These are phyloP conservation scores for Silurus aristotelis DNA, from an alignment of 2,797 vertebrate genomes.

Conservation along the genomic window DNA sequence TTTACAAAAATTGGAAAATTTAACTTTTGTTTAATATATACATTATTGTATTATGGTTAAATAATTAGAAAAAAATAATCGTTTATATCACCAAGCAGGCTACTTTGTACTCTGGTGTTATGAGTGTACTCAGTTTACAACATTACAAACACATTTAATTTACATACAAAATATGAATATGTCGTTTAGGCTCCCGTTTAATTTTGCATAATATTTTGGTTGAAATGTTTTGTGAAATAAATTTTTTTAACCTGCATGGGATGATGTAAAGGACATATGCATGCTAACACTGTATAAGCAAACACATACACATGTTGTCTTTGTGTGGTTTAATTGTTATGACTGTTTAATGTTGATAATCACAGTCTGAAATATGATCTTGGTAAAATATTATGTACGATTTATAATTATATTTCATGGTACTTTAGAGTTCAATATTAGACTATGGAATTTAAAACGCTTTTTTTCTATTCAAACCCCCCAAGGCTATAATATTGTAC, in stretches of 20 bases:
- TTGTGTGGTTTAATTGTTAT: background rate
- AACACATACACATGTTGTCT: background rate
- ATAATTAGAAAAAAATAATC: no score
- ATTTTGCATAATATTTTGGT: constrained; percentile 1
- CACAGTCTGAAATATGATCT: background rate
- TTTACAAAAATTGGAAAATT: no score
- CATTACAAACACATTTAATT: background rate
- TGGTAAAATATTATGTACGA: background rate
- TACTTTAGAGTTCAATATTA: constrained; percentile 16
- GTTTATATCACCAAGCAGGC: background rate
- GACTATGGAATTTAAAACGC: constrained; percentile 12
- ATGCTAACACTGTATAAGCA: background rate
- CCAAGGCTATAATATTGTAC: background rate
- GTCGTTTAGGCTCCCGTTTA: background rate
- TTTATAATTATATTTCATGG: background rate
- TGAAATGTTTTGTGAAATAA: no score
- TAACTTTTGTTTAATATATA: no score
- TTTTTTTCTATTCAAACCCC: background rate
- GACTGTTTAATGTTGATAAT: background rate
- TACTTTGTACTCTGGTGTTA: background rate
- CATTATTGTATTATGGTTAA: no score
- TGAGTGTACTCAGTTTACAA: background rate
- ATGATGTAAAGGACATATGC: background rate
- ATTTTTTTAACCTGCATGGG: background rate
- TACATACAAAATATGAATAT: background rate